Percentiles rank a stretch among this genome's conserved stretches.
These are phyloP conservation scores for Alcis repandata DNA, from an alignment of 2,888 invertebrate genomes.

Conservation along the genomic window DNA sequence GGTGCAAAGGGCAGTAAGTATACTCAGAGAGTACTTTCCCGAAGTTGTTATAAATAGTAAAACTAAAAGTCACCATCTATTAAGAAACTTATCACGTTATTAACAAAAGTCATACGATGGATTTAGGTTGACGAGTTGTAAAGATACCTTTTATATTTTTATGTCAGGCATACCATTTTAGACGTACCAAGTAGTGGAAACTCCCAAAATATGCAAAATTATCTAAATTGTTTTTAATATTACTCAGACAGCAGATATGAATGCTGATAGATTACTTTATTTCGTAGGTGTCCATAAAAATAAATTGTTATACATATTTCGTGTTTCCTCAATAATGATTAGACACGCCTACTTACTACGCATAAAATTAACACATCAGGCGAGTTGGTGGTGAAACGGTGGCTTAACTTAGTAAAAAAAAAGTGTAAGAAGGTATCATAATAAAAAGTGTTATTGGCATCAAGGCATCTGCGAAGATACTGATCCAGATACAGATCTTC, in stretches of 20 bases:
- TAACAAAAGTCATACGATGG: constrained; percentile 15
- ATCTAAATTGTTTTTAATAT: constrained; percentile 30
- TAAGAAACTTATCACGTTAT: neutral
- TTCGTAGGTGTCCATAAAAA: constrained; percentile 14
- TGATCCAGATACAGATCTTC: too few relatives aligned
- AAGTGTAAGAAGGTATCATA: too few relatives aligned
- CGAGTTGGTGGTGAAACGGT: too few relatives aligned
- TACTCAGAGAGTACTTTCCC: too few relatives aligned
- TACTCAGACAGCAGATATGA: constrained; percentile 21
- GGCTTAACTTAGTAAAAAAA: too few relatives aligned
- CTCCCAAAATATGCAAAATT: constrained; percentile 26
- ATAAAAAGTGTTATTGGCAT: neutral
- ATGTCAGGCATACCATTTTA: constrained; percentile 1
- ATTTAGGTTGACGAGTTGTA: constrained; percentile 11
- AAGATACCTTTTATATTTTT: constrained; percentile 25
- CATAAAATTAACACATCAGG: neutral
- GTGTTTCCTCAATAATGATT: constrained; percentile 32
- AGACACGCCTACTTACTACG: constrained; percentile 9
- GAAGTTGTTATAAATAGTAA: too few relatives aligned
- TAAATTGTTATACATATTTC: constrained; percentile 10
- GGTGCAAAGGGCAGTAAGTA: neutral
- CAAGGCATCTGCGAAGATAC: too few relatives aligned
- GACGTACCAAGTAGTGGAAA: constrained; percentile 12
- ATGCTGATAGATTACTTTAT: constrained; percentile 16
- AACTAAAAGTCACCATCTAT: neutral